Percentiles rank a stretch among this genome's conserved stretches.
phyloP scores from a whole-genome alignment of 2,888 invertebrate species.

The Synanthedon formicaeformis region DNA sequence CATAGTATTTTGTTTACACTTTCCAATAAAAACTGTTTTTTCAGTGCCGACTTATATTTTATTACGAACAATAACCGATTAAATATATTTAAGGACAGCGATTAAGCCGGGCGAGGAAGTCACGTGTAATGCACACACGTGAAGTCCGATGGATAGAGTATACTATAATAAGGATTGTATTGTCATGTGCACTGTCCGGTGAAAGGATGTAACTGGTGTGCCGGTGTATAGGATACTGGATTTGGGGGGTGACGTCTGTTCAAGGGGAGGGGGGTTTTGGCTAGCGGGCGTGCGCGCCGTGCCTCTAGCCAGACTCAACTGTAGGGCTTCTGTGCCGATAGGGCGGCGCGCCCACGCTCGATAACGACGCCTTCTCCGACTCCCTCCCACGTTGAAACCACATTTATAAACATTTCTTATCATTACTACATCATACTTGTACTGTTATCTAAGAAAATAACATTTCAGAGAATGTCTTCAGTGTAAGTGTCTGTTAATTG shows the following conservation, averaged over 20 bases:
- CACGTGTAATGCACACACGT: slow-evolving; percentile 8
- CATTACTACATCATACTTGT: not conserved
- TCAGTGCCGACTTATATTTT: slow-evolving; percentile 13
- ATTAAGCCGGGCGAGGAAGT: slow-evolving; percentile 2
- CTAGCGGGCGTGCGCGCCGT: slow-evolving; percentile 33
- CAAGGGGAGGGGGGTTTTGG: slow-evolving; percentile 8
- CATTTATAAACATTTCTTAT: slow-evolving; percentile 13
- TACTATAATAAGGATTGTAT: slow-evolving; percentile 9
- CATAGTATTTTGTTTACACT: slow-evolving; percentile 36
- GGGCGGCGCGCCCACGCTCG: slow-evolving; percentile 67
- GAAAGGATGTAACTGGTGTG: slow-evolving; percentile 12
- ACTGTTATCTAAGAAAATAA: no score
- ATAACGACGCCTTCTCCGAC: slow-evolving; percentile 52
- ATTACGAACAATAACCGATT: no score
- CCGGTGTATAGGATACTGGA: slow-evolving; percentile 1
- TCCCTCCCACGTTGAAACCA: slow-evolving; percentile 63
- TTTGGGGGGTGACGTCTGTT: slow-evolving; percentile 10
- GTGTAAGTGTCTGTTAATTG: no score
- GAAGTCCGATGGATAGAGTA: slow-evolving; percentile 1
- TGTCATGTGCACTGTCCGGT: slow-evolving; percentile 20
- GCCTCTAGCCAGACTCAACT: slow-evolving; percentile 46
- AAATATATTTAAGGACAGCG: not conserved
- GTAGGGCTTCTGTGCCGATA: slow-evolving; percentile 49
- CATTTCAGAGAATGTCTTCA: no score
- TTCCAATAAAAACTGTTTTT: slow-evolving; percentile 17